These are phyloP conservation scores for Bombylius major DNA, from an alignment of 2,888 invertebrate genomes.

Conservation along the genomic window DNA sequence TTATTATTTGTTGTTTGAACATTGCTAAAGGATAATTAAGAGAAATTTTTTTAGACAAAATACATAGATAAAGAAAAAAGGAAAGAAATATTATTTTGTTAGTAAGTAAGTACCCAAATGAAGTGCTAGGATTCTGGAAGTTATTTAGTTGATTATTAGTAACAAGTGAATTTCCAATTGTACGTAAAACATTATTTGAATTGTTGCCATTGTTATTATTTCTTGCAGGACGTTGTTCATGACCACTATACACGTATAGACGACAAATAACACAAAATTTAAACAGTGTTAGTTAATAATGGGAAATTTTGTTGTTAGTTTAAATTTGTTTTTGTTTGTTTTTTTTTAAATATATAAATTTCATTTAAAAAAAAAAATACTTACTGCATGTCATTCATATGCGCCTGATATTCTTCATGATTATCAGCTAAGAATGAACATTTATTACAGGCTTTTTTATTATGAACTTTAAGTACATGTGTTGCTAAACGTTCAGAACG, in stretches of 20 bases:
- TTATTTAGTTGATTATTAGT: conserved; percentile 36
- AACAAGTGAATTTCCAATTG: conserved; percentile 36
- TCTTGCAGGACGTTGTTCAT: conserved; percentile 31
- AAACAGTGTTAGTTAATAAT: conserved; percentile 1
- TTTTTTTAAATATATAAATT: neutral
- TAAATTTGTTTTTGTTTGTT: no score
- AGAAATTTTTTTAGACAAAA: neutral
- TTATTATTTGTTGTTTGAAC: conserved; percentile 31
- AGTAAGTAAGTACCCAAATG: conserved; percentile 30
- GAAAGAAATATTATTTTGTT: conserved; percentile 2
- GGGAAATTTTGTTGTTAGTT: neutral
- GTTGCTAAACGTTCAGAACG: conserved; percentile 80
- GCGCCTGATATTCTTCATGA: conserved; percentile 61
- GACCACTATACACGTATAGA: conserved; percentile 26
- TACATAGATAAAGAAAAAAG: neutral
- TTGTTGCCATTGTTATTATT: conserved; percentile 24
- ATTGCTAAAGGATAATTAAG: conserved; percentile 1
- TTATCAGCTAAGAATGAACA: conserved; percentile 81
- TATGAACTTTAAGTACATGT: conserved; percentile 83
- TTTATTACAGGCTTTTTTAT: conserved; percentile 79
- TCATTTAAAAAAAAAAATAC: conserved; percentile 28
- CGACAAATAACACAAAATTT: neutral
- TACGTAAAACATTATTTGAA: conserved; percentile 32
- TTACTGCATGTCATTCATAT: conserved; percentile 66
- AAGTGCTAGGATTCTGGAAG: conserved; percentile 33